Conservation (phyloP, 2,113 vertebrate genomes). For the Limnothrissa miodon region DNA sequence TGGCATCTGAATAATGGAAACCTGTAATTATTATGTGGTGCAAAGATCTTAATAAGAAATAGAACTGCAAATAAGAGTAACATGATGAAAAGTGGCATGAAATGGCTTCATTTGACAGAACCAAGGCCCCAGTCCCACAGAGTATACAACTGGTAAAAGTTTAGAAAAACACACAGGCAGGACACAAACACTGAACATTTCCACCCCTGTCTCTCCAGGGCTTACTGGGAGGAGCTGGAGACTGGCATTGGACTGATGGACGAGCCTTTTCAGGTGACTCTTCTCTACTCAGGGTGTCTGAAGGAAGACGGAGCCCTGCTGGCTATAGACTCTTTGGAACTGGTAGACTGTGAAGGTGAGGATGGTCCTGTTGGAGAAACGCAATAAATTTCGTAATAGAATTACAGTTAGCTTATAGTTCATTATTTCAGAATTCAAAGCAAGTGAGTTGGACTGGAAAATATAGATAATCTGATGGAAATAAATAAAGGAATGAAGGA, state of each 20-base stretch:
- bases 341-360: constrained; percentile 78
- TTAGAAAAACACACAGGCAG: not conserved
- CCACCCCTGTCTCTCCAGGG: constrained; percentile 56
- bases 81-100: not conserved
- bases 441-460: not conserved
- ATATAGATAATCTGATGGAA: not conserved
- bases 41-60: not conserved
- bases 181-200: not conserved
- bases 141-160: not conserved
- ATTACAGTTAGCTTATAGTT: not conserved
- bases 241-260: constrained; percentile 72
- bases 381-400: not conserved
- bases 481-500: too few species aligned
- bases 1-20: not conserved
- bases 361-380: not conserved
- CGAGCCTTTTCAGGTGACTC: constrained; percentile 76
- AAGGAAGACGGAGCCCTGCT: constrained; percentile 53
- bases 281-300: constrained; percentile 76
- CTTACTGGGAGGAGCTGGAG: constrained; percentile 75
- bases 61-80: not conserved
- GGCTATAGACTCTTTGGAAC: constrained; percentile 77
- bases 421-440: not conserved
- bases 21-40: not conserved
- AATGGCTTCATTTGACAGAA: not conserved
- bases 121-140: not conserved